Base-by-base conservation (phyloP, 1,140 invertebrate species). In the Brachionus rotundiformis region DNA sequence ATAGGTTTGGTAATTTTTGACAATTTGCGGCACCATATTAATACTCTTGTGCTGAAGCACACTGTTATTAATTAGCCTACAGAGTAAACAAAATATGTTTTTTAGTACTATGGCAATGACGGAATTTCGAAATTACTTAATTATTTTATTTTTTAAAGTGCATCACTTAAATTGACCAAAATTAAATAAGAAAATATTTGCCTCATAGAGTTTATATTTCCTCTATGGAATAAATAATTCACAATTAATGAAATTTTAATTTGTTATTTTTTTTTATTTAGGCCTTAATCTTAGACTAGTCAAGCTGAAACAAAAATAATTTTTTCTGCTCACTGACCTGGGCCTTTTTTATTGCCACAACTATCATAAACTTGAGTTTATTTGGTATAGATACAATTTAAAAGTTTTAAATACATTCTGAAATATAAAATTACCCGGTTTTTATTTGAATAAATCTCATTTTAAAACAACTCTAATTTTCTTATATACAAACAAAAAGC, bases 401-500 rank as follows among this genome's bases (percentile, higher is more conserved):
- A 19, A 49, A 49, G 6, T 19, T 54, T 19, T 54, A 1, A 2
- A 6, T 6, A 54, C 16, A 54, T 54, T 16, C 47, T 54, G n/a
- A 16, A 54, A 19, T 8, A 6, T 39, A 16, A 54, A 23, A 54
- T 54, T 54, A 54, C 16, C 47, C 47, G n/a, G n/a, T 54, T 25
- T 54, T 54, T 54, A 2, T 54, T 54, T 19, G 47, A 54, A 54
- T 54, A 54, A 7, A 7, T 1, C 19, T 54, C 7, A 23, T 25
- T 54, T 54, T 63, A 10, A 33, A 68, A 68, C 29, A 68, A 23
- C 8, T 25, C 19, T 61, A 27, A 36, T 68, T 68, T 68, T 68
- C 33, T 68, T 68, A 68, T 33, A 68, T 68, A 68, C 33, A 68
- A 31, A 68, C 29, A 68, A 31, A 68, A 68, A 68, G 29, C 31